A percentile compares a stretch with the other conserved stretches of the same genome.
Evolutionary conservation across 2,888 invertebrate genomes (phyloP).

Genomic region (Norana najaformis): DNA sequence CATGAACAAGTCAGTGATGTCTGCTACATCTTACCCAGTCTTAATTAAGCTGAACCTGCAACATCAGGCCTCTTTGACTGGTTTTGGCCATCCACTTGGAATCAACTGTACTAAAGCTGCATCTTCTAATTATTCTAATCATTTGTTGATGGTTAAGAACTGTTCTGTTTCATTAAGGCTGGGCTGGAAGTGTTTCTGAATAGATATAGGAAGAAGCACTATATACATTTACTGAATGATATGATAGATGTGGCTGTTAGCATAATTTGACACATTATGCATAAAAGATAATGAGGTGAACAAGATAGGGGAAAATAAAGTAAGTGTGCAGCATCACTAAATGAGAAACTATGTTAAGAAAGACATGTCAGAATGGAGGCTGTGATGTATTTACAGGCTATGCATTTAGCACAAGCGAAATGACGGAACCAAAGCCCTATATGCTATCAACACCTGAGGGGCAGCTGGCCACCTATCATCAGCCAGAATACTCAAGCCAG

Average conservation of each 20-base stretch:
- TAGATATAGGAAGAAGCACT: not conserved
- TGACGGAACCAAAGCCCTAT: slow-evolving; percentile 15
- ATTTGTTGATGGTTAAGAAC: not conserved
- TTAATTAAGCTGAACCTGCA: not conserved
- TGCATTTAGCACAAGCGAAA: not conserved
- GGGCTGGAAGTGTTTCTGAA: not conserved
- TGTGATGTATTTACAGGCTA: slow-evolving; percentile 8
- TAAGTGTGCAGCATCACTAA: not conserved
- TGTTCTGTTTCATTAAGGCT: not conserved
- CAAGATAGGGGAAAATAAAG: not conserved
- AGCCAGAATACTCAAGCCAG: slow-evolving; percentile 16
- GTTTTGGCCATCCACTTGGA: not conserved
- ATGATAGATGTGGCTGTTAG: not conserved
- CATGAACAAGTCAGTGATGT: not conserved
- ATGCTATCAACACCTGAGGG: not conserved
- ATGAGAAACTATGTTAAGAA: not conserved
- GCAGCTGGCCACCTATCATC: slow-evolving; percentile 21
- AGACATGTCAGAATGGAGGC: not conserved
- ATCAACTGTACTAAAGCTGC: not conserved
- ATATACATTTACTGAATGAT: not conserved
- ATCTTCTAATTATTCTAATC: not conserved
- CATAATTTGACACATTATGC: not conserved
- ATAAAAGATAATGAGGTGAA: not conserved
- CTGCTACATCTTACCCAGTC: not conserved
- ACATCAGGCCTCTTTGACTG: not conserved